phyloP scores from a whole-genome alignment of 2,113 vertebrate species.

The Cololabis saira region DNA sequence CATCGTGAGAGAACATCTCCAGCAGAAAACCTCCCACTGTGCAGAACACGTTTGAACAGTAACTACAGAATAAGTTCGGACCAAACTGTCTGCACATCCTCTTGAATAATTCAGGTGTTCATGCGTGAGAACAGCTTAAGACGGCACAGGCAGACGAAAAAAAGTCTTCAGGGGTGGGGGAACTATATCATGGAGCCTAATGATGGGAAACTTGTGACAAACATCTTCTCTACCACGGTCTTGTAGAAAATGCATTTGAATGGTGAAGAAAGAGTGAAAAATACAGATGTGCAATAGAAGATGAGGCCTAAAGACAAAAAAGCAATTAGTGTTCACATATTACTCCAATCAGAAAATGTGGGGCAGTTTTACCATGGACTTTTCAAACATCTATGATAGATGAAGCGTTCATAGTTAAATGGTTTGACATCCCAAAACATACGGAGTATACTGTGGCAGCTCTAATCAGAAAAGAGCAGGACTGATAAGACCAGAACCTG shows the following conservation, averaged over 20 bases:
- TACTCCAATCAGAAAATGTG: slow-evolving; percentile 68
- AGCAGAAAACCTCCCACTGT: not conserved
- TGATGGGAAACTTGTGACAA: slow-evolving; percentile 33
- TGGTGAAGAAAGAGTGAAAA: slow-evolving; percentile 27
- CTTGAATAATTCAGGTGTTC: not conserved
- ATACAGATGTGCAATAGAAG: slow-evolving; percentile 2
- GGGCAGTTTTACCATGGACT: slow-evolving; percentile 33
- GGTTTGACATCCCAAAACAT: slow-evolving; percentile 19
- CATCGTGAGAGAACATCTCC: not conserved
- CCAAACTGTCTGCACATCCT: slow-evolving; percentile 6
- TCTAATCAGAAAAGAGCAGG: slow-evolving; percentile 49
- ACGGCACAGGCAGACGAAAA: slow-evolving; percentile 1
- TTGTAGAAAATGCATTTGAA: slow-evolving; percentile 1
- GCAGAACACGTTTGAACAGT: not conserved
- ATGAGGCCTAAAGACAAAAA: slow-evolving; percentile 43
- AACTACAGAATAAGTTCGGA: not conserved
- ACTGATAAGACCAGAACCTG: slow-evolving; percentile 55
- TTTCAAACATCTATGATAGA: slow-evolving; percentile 21
- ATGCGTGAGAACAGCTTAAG: not conserved
- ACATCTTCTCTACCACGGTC: slow-evolving; percentile 7
- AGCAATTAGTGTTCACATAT: slow-evolving; percentile 73
- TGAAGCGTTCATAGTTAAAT: slow-evolving; percentile 30
- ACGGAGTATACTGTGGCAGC: slow-evolving; percentile 25
- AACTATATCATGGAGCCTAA: slow-evolving; percentile 28
- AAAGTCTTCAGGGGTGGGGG: slow-evolving; percentile 16